Conservation (phyloP, 2,113 vertebrate species). For the Oreotrochilus melanogaster region DNA sequence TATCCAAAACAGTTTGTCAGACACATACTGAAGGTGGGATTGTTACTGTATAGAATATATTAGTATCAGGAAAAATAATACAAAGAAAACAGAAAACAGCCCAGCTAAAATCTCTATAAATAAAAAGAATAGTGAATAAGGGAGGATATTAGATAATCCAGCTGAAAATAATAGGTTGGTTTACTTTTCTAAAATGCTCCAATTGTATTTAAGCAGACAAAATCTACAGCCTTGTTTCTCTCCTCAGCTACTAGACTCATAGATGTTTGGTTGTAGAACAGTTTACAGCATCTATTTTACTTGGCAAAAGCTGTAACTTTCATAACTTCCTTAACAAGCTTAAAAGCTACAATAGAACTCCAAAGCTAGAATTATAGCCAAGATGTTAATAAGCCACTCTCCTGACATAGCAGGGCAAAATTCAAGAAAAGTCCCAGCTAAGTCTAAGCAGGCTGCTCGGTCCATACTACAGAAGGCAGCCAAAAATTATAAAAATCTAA, state of each 20-base stretch:
- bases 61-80: neutral
- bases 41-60: neutral
- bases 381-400: neutral
- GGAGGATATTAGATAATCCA: neutral
- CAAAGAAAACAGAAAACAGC: neutral
- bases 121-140: neutral
- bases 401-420: neutral
- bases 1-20: slow-evolving; percentile 15
- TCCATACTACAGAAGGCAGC: neutral
- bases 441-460: neutral
- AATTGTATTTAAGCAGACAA: neutral
- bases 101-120: neutral
- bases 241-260: neutral
- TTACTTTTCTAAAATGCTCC: neutral
- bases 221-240: neutral
- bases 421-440: neutral
- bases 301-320: slow-evolving; percentile 20
- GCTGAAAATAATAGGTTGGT: neutral
- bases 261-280: neutral
- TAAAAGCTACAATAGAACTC: slow-evolving; percentile 13
- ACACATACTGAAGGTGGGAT: neutral
- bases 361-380: slow-evolving; percentile 15
- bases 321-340: neutral
- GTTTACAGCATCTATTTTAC: neutral
- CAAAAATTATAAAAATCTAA: neutral